Base-by-base conservation (phyloP, 2,797 vertebrate species). In the Gymnothorax javanicus region DNA sequence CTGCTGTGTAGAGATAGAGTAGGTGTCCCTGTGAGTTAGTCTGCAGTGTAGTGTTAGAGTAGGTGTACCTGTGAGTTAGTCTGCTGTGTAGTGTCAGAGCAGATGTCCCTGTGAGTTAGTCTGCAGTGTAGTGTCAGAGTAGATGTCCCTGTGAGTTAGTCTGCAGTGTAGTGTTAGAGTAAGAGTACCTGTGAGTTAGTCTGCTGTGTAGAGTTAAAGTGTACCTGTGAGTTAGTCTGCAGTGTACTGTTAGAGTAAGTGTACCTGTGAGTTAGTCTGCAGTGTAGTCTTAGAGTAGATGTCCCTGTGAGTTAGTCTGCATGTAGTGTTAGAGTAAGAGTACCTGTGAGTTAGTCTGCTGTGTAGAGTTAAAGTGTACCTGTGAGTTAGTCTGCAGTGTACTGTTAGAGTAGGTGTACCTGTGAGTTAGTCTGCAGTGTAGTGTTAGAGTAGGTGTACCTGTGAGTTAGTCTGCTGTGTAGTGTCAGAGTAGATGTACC, bases 191-290 rank as follows among this genome's bases (percentile, higher is more conserved):
- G 33, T 43, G 33, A 43, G 33, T 1, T 43, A 43, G 33, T 43
- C 33, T 1, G 33, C 59, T 4, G 12, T 60, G 12, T 43, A 69
- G 27, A 11, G 71, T 43, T n/a, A n/a, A 13, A 4, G 13, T 59
- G 7, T 59, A 3, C 57, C 57, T 59, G 57, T 59, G 20, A 1
- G 23, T 15, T 67, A 12, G 69, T 4, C 58, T 59, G 4, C 62
- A 2, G 1, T 43, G 1, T 43, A 43, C 1, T 43, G 33, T 43
- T 43, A 43, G 17, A 6, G 54, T 13, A 83, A 89, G 94, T 94
- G 73, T 91, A 99, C 98, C 90, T 99, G 92, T 87, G 96, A 88
- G 90, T 98, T 99, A 87, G 97, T 94, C 79, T 96, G 94, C 97
- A 99, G 94, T 25, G 96, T 98, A 91, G 98, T 95, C 87, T 87